Base-by-base conservation (phyloP, 1,140 invertebrate species). In the Scaptomyza montana region DNA sequence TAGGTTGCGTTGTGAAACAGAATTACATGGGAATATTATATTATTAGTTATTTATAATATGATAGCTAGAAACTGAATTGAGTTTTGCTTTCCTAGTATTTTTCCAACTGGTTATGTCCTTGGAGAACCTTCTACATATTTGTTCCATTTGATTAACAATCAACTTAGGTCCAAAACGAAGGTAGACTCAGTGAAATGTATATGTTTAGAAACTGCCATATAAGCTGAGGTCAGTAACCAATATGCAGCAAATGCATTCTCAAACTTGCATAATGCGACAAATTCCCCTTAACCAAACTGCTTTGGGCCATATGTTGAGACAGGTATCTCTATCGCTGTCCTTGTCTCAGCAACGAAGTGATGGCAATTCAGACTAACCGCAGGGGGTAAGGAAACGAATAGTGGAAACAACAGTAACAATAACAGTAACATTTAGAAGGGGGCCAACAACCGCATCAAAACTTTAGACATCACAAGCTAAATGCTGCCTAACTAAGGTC, bases 401-500 rank as follows among this genome's bases (percentile, higher is more conserved):
- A 30, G 30, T 33, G 30, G 30, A 5, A 25, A 33, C n/a, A 16
- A 9, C 33, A 36, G 33, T 9, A 9, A 36, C 16, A 50, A 66
- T 61, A 49, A 47, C 45, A 57, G 47, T 39, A 36, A 49, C 41
- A 19, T 36, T 36, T 21, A 3, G 54, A 28, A 28, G 30, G 56
- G 54, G 63, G 53, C 57, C 64, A 55, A 45, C 62, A 64, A 50
- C 72, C 80, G 33, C 72, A 77, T 59, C 50, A 50, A 73, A 81
- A 78, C 74, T 87, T 69, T 51, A 46, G 57, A 80, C 81, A 81
- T 61, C 81, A 86, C 16, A 59, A 54, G 54, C 80, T 78, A 72
- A 85, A 80, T 63, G 67, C 45, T 65, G 41, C 67, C 55, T 47
- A 74, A 54, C 69, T 47, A 36, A 25, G 68, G 50, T 43, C 54